Base-by-base conservation (phyloP, 53 echinoderm and acorn worm species). In the Temnopleurus reevesii region DNA sequence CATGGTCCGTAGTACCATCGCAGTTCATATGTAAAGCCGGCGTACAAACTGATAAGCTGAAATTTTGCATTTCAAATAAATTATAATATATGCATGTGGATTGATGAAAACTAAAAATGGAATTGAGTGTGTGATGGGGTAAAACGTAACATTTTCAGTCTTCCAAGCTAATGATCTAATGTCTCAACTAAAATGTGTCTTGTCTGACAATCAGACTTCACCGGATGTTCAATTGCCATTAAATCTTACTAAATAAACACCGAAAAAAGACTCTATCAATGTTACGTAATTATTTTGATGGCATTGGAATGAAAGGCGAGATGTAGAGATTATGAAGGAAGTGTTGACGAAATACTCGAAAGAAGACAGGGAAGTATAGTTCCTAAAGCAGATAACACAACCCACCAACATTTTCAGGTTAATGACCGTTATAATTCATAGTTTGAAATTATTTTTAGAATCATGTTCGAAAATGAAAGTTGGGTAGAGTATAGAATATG, bases 281-380 rank as follows among this genome's bases (percentile, higher is more conserved):
- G 23, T 71, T 71, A 71, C 71, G 71, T 71, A 71, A 71, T 71
- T 21, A 41, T 71, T 63, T n/a, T 71, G 71, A 71, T 71, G 71
- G 21, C 71, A 71, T 71, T 41, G 71, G 30, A 41, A 21, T n/a
- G 41, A 4, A 18, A 71, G 2, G 71, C 19, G 23, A 21, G 71
- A 18, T 41, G n/a, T 36, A 19, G 27, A 58, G 58, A n/a, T n/a
- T 28, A 23, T 8, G n/a, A 12, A 71, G 71, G 71, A 71, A 71
- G 71, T 71, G 0, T n/a, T 71, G 71, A 38, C 27, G 36, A 41
- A 9, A 71, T n/a, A 21, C 9, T 41, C 21, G 36, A 41, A n/a
- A 71, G 41, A 71, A 71, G 71, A 71, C 41, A 21, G 23, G 71
- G 71, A 71, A 71, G 23, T 23, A 19, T 12, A 27, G 71, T n/a